Evolutionary conservation across 2,888 invertebrate species (phyloP).

Genomic region (Gnatocerus cornutus): DNA sequence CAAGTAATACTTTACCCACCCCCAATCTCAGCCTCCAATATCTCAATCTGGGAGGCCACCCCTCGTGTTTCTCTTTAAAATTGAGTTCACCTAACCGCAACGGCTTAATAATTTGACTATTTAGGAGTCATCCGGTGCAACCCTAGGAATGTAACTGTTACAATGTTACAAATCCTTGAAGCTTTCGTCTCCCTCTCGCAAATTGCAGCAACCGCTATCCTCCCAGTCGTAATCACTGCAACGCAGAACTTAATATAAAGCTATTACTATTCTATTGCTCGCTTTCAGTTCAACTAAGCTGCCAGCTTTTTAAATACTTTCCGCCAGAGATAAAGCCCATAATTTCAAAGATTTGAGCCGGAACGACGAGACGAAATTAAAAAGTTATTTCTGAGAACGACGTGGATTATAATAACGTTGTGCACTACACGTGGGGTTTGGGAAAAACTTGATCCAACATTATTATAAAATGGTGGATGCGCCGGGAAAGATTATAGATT

Average conservation of each 20-base stretch:
- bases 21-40: too few species aligned
- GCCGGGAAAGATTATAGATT: not conserved
- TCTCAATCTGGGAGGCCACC: too few species aligned
- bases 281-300: conserved; percentile 65
- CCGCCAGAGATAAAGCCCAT: conserved; percentile 63
- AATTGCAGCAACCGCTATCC: conserved; percentile 39
- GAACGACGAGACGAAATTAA: conserved; percentile 65
- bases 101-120: conserved; percentile 46
- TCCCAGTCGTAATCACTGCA: conserved; percentile 64
- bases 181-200: conserved; percentile 46
- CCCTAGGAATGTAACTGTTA: conserved; percentile 51
- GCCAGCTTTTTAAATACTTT: conserved; percentile 66
- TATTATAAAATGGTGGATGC: conserved; percentile 6
- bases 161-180: conserved; percentile 49
- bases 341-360: conserved; percentile 66
- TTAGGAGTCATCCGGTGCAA: conserved; percentile 54
- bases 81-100: conserved; percentile 25
- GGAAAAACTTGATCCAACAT: too few species aligned
- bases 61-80: conserved; percentile 7
- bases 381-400: conserved; percentile 54
- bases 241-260: conserved; percentile 69
- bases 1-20: too few species aligned
- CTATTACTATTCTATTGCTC: conserved; percentile 70
- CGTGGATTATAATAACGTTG: conserved; percentile 22
- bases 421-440: conserved; percentile 29